These are phyloP conservation scores for Drosophila lacicola DNA, from an alignment of 2,888 invertebrate genomes.

Conservation along the genomic window DNA sequence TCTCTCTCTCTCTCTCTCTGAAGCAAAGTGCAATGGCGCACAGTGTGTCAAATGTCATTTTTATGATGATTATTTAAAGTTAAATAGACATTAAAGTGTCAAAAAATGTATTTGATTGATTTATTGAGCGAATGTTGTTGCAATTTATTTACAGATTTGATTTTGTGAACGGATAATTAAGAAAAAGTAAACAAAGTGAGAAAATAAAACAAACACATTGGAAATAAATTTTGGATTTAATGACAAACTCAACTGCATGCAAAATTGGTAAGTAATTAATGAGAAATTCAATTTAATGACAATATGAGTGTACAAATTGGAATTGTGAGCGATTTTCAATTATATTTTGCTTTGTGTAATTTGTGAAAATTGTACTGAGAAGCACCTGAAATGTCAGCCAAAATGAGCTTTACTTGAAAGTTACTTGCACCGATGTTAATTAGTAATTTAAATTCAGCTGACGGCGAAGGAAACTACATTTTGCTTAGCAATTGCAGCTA, in stretches of 20 bases:
- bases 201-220: slow-evolving; percentile 5
- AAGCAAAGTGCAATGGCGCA: slow-evolving; percentile 45
- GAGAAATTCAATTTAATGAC: slow-evolving; percentile 8
- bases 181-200: slow-evolving; percentile 21
- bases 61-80: slow-evolving; percentile 32
- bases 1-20: slow-evolving; percentile 14
- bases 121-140: slow-evolving; percentile 29
- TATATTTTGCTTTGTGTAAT: not conserved
- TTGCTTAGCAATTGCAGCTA: slow-evolving; percentile 12
- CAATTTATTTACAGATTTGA: slow-evolving; percentile 54
- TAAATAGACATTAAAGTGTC: slow-evolving; percentile 24
- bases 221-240: slow-evolving; percentile 37
- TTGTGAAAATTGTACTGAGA: not conserved
- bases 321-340: not conserved
- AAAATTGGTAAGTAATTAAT: slow-evolving; percentile 43
- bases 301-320: not conserved
- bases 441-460: slow-evolving; percentile 18
- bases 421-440: slow-evolving; percentile 4
- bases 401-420: no score
- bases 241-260: slow-evolving; percentile 27
- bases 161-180: slow-evolving; percentile 30
- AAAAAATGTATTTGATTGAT: slow-evolving; percentile 17
- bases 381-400: not conserved
- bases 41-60: slow-evolving; percentile 50
- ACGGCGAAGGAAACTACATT: not conserved